Percentiles rank a stretch among this genome's conserved stretches.
phyloP scores from a whole-genome alignment of 1,140 invertebrate species.

The Apis laboriosa region DNA sequence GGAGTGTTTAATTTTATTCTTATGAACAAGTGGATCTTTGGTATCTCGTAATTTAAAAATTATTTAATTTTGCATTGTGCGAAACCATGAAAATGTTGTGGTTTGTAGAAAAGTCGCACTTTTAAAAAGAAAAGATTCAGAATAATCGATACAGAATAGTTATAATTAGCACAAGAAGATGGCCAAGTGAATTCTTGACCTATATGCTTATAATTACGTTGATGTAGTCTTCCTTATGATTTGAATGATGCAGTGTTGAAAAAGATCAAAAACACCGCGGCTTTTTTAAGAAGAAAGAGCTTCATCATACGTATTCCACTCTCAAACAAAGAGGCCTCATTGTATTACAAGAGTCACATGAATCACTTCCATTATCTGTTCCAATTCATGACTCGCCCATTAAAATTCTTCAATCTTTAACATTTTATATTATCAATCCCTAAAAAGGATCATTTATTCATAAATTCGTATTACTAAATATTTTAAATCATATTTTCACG shows the following conservation, averaged over 20 bases:
- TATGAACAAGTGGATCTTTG: not conserved
- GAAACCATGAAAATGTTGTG: not conserved
- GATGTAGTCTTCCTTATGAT: not conserved
- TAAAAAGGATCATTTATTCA: no score
- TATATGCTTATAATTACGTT: slow-evolving; percentile 18
- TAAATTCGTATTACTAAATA: no score
- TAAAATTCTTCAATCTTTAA: not conserved
- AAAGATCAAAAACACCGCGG: not conserved
- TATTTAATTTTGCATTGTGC: no score
- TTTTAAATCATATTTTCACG: no score
- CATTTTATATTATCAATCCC: no score
- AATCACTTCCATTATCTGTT: not conserved
- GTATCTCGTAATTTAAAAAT: not conserved
- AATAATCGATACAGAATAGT: slow-evolving; percentile 31
- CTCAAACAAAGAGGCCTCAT: not conserved
- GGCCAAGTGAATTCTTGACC: slow-evolving; percentile 39
- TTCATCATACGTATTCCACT: not conserved
- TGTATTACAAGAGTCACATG: not conserved
- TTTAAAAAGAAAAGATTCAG: no score
- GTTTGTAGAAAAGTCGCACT: not conserved
- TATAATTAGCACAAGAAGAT: slow-evolving; percentile 37
- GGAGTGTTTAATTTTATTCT: no score
- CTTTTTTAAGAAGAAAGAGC: not conserved
- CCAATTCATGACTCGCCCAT: not conserved
- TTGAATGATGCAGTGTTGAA: not conserved